These are phyloP conservation scores for Zoanthus sansibaricus DNA, from an alignment of 92 coral and sea anemone genomes.

Conservation along the genomic window DNA sequence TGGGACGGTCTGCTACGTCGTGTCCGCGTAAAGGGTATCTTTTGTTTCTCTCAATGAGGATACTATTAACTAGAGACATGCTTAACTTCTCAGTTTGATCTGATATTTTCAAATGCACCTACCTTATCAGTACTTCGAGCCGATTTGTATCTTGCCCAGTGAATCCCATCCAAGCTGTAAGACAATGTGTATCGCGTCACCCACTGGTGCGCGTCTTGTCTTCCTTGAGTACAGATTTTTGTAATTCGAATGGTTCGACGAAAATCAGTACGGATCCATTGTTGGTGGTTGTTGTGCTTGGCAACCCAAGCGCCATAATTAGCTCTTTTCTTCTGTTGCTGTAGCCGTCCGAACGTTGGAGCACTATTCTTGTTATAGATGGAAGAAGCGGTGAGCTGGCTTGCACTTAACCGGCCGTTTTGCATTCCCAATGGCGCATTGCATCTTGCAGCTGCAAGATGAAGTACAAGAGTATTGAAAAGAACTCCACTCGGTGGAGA, in stretches of 20 bases:
- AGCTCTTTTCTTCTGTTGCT: slow-evolving; percentile 4
- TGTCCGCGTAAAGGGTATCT: too few relatives aligned
- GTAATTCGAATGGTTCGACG: slow-evolving; percentile 38
- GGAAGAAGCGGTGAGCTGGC: slow-evolving; percentile 36
- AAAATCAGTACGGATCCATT: slow-evolving; percentile 52
- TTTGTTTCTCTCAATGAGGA: too few relatives aligned
- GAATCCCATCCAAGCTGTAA: slow-evolving; percentile 53
- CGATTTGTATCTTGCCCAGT: slow-evolving; percentile 52
- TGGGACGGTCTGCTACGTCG: too few relatives aligned
- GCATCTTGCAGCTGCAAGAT: slow-evolving; percentile 24
- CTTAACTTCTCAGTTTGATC: too few relatives aligned
- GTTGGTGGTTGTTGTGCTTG: slow-evolving; percentile 34
- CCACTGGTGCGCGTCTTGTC: slow-evolving; percentile 30
- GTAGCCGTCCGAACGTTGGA: slow-evolving; percentile 19
- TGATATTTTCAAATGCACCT: neutral
- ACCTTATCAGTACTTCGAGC: slow-evolving; percentile 31
- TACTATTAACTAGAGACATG: too few relatives aligned
- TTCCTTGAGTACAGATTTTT: slow-evolving; percentile 52
- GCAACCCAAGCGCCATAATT: slow-evolving; percentile 62
- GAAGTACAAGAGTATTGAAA: neutral
- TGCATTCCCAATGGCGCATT: slow-evolving; percentile 39
- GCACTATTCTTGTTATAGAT: slow-evolving; percentile 5
- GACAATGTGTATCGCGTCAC: slow-evolving; percentile 48
- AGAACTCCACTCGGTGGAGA: too few relatives aligned
- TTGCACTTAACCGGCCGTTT: slow-evolving; percentile 24